Base-by-base conservation (phyloP, 2,797 vertebrate genomes). In the Sebastes trivittatus region DNA sequence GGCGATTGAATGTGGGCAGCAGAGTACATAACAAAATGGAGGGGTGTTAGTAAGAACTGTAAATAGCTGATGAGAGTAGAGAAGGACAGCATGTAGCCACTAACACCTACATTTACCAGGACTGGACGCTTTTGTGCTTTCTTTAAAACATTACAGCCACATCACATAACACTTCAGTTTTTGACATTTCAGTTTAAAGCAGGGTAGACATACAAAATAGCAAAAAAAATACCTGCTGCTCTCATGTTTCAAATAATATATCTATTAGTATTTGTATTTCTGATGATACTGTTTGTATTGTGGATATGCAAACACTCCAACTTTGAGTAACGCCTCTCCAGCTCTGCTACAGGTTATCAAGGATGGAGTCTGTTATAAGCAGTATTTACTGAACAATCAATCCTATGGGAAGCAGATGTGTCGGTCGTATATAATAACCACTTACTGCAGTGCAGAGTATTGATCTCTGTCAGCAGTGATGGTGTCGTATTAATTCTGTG, bases 21-120 rank as follows among this genome's bases (percentile, higher is more conserved):
- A 11, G 89, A 89, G 90, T 78, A 89, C 92, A 92, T 91, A 93
- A 95, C 94, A 95, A 94, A 95, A 95, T 93, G 94, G 92, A 93
- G 83, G 94, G 88, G 89, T 91, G 92, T 93, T 92, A 85, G 89
- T 87, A 72, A 85, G 88, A 85, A 92, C 94, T 88, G 92, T 92
- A 93, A 95, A 95, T 93, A 95, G 92, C 92, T 85, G 90, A 88
- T 72, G 88, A 90, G 93, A 93, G 92, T 84, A 87, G 91, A 93
- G 86, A 86, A 91, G 85, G 88, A 90, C 82, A 91, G 87, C 86
- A 80, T 92, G 91, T 76, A 91, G 91, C 88, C 89, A 78, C 88
- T 75, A 90, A 91, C 90, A 92, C 86, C 92, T 90, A 91, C 90
- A 87, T 93, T 86, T 83, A 82, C 72, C 88, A 81, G 80, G 85